Conservation (phyloP, 2,797 vertebrate species). For the Novumbra hubbsi region DNA sequence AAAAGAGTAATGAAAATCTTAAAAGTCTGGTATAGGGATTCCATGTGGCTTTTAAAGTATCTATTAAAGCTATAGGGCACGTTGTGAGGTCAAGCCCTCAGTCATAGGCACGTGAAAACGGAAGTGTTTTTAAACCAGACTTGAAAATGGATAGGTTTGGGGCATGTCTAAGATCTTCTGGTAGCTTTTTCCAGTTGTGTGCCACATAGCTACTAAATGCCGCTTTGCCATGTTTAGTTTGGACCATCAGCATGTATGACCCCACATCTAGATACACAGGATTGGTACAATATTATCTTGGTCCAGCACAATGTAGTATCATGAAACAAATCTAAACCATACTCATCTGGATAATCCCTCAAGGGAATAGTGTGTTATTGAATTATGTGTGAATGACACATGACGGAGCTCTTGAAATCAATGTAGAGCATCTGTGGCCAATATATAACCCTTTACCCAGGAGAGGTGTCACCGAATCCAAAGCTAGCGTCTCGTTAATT, state of each 20-base stretch:
- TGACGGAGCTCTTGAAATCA: constrained; percentile 55
- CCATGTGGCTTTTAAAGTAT: no score
- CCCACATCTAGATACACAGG: not conserved
- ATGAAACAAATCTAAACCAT: constrained; percentile 18
- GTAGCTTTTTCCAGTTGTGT: no score
- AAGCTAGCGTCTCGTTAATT: constrained; percentile 59
- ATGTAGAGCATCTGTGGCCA: constrained; percentile 64
- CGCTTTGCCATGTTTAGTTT: no score
- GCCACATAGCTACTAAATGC: no score
- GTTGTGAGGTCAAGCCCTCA: no score
- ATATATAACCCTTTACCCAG: constrained; percentile 57
- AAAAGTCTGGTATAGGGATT: no score
- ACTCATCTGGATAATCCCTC: constrained; percentile 46
- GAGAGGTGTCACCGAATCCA: constrained; percentile 54
- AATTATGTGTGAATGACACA: constrained; percentile 33
- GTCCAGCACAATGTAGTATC: not conserved
- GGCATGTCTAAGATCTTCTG: no score
- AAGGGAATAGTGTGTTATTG: constrained; percentile 53
- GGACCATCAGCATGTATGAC: not conserved
- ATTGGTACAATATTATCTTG: not conserved
- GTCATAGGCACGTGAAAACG: no score
- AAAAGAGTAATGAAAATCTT: no score
- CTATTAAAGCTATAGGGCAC: no score
- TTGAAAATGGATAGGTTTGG: no score
- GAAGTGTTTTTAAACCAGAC: no score